Conservation (phyloP, 2,888 invertebrate species). For the Aleiodes alternator region DNA sequence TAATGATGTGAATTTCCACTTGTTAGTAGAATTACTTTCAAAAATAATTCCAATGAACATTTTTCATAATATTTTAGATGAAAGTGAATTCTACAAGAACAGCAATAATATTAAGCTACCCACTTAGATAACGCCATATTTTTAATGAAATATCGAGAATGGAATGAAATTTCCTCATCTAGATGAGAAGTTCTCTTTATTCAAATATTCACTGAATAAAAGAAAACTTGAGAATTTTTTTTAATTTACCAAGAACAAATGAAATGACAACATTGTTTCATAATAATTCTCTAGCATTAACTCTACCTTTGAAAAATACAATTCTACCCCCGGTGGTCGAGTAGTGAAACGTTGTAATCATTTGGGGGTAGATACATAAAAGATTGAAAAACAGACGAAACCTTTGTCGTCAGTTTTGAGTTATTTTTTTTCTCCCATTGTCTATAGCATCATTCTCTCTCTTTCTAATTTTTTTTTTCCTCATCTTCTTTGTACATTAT, state of each 20-base stretch:
- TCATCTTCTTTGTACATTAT: conserved; percentile 24
- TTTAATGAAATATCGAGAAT: too few species aligned
- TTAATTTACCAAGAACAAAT: conserved; percentile 53
- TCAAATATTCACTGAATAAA: not conserved
- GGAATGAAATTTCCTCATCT: too few species aligned
- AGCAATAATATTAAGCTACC: too few species aligned
- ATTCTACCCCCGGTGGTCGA: not conserved
- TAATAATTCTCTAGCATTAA: conserved; percentile 66
- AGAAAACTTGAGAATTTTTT: conserved; percentile 17
- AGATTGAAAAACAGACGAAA: conserved; percentile 31
- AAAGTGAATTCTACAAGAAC: too few species aligned
- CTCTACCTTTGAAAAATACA: conserved; percentile 52
- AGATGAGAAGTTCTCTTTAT: conserved; percentile 11
- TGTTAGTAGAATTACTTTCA: too few species aligned
- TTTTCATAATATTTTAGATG: too few species aligned
- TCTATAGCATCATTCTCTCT: conserved; percentile 19
- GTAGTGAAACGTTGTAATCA: not conserved
- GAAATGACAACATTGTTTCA: conserved; percentile 68
- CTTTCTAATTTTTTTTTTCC: not conserved
- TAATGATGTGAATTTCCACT: too few species aligned
- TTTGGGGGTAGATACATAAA: conserved; percentile 6
- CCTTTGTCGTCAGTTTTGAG: not conserved
- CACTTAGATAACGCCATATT: too few species aligned
- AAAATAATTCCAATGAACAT: too few species aligned
- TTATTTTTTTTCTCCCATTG: not conserved